These are phyloP conservation scores for Drosophila novamexicana DNA, from an alignment of 1,140 invertebrate species.

Conservation along the genomic window DNA sequence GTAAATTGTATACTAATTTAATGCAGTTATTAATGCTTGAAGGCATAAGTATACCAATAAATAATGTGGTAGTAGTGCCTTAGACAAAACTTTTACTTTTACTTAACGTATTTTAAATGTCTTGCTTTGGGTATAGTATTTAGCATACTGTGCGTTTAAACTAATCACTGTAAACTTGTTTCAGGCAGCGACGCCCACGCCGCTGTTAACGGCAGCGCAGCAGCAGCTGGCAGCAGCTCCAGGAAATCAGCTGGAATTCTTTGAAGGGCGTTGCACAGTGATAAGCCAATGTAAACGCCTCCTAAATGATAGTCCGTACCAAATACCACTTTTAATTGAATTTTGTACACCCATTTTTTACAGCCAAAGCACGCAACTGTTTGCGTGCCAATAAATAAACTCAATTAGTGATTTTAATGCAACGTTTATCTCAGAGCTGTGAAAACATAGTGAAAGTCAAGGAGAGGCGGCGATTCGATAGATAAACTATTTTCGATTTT, in stretches of 20 bases:
- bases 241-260: slow-evolving; percentile 59
- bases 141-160: slow-evolving; percentile 40
- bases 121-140: background rate
- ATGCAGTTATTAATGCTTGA: background rate
- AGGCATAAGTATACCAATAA: background rate
- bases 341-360: slow-evolving; percentile 61
- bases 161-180: slow-evolving; percentile 66
- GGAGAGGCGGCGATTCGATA: slow-evolving; percentile 12
- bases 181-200: slow-evolving; percentile 16
- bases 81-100: too few relatives aligned
- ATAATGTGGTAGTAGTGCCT: too few relatives aligned
- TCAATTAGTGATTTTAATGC: slow-evolving; percentile 67
- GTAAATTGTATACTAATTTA: background rate
- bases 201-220: slow-evolving; percentile 25
- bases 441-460: slow-evolving; percentile 64
- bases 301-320: slow-evolving; percentile 51
- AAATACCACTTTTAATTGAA: slow-evolving; percentile 26
- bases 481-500: background rate
- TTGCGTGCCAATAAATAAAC: slow-evolving; percentile 45
- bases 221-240: slow-evolving; percentile 10
- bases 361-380: slow-evolving; percentile 25
- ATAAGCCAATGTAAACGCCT: slow-evolving; percentile 52
- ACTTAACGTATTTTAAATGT: background rate
- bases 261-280: slow-evolving; percentile 61
- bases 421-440: slow-evolving; percentile 59